Evolutionary conservation across 2,797 vertebrate genomes (phyloP).

Genomic region (Synaphobranchus kaupii): DNA sequence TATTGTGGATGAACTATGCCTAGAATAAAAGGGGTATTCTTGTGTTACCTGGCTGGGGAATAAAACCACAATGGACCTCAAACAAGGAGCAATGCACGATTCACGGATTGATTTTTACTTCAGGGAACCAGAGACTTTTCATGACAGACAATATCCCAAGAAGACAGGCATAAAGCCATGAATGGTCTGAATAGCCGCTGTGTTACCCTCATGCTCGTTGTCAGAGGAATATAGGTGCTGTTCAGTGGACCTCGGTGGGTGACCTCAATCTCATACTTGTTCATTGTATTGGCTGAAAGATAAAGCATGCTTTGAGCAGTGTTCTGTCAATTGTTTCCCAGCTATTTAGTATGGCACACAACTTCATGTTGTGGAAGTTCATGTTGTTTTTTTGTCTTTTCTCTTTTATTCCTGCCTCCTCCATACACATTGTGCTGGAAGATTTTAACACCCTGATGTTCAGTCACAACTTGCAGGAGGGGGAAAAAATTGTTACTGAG

Average conservation of each 20-base stretch:
- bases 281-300: slow-evolving; percentile 53
- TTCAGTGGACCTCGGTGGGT: slow-evolving; percentile 60
- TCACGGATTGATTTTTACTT: slow-evolving; percentile 77
- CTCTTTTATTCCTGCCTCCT: slow-evolving; percentile 26
- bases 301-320: slow-evolving; percentile 56
- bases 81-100: slow-evolving; percentile 77
- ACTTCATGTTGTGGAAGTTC: slow-evolving; percentile 44
- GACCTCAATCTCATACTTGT: slow-evolving; percentile 75
- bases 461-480: slow-evolving; percentile 23
- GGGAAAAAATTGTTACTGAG: not conserved
- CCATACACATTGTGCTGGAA: slow-evolving; percentile 38
- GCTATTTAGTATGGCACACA: slow-evolving; percentile 50
- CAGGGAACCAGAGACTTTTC: slow-evolving; percentile 77
- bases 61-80: slow-evolving; percentile 78
- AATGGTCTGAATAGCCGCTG: slow-evolving; percentile 70
- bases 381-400: slow-evolving; percentile 21
- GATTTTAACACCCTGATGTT: slow-evolving; percentile 22
- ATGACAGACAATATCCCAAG: slow-evolving; percentile 70
- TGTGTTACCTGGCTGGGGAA: slow-evolving; percentile 80
- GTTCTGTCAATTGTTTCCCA: slow-evolving; percentile 60
- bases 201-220: slow-evolving; percentile 73
- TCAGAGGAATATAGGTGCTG: slow-evolving; percentile 70
- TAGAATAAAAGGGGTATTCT: slow-evolving; percentile 77
- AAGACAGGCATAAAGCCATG: slow-evolving; percentile 67
- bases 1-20: slow-evolving; percentile 80